phyloP scores from a whole-genome alignment of 2,113 vertebrate species.

The Pluvialis apricaria region DNA sequence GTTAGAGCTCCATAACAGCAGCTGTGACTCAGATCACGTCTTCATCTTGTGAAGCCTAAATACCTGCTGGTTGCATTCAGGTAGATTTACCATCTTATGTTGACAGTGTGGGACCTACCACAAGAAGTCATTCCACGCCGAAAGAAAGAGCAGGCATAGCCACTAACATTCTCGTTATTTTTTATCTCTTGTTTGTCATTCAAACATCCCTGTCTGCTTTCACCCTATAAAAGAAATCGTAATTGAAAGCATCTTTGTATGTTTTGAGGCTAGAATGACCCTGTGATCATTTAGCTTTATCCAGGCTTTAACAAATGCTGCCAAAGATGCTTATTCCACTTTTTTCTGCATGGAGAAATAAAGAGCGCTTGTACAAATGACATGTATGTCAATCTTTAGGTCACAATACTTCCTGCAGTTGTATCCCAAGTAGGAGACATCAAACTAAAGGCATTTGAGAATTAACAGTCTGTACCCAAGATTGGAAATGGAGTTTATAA shows the following conservation, averaged over 20 bases:
- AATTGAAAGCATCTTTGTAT: background rate
- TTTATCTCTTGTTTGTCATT: background rate
- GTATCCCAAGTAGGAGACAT: slow-evolving; percentile 30
- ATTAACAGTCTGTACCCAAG: slow-evolving; percentile 46
- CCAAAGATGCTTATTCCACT: background rate
- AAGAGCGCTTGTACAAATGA: slow-evolving; percentile 37
- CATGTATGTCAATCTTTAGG: slow-evolving; percentile 48
- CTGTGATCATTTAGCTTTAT: background rate
- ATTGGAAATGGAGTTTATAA: slow-evolving; percentile 28
- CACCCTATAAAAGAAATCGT: background rate
- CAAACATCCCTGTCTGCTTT: background rate
- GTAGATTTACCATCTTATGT: background rate
- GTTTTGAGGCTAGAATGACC: background rate
- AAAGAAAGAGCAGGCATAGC: background rate
- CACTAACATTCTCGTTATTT: background rate
- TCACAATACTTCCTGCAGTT: slow-evolving; percentile 22
- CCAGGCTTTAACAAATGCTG: slow-evolving; percentile 2
- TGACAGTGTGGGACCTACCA: background rate
- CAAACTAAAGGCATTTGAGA: slow-evolving; percentile 37
- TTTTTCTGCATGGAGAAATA: background rate
- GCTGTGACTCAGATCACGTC: background rate
- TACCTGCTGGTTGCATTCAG: background rate
- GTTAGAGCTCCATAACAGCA: background rate
- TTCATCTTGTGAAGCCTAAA: background rate
- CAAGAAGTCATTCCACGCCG: background rate